These are phyloP conservation scores for Atta texana DNA, from an alignment of 1,140 invertebrate genomes.

Conservation along the genomic window DNA sequence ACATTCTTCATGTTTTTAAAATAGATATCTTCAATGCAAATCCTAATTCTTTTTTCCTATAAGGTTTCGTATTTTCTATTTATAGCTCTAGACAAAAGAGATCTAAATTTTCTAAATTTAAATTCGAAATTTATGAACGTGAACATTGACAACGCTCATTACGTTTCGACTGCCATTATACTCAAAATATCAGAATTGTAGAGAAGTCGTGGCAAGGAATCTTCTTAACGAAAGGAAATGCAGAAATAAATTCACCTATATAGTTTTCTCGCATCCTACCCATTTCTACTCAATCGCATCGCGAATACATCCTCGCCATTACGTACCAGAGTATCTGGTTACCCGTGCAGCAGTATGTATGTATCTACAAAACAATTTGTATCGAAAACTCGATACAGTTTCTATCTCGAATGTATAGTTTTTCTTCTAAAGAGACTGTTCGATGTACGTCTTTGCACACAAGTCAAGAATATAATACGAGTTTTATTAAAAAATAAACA, in stretches of 20 bases:
- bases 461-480: neutral
- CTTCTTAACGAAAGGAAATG: constrained; percentile 44
- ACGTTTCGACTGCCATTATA: constrained; percentile 30
- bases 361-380: constrained; percentile 68
- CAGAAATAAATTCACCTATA: constrained; percentile 71
- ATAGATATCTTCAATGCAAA: neutral
- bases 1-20: neutral
- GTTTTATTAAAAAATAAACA: neutral
- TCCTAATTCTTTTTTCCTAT: neutral
- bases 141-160: neutral
- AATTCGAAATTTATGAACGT: neutral
- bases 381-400: constrained; percentile 31
- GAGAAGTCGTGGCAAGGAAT: constrained; percentile 36
- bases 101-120: neutral
- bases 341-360: constrained; percentile 46
- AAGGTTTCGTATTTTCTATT: neutral
- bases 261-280: constrained; percentile 70
- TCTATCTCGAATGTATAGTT: neutral
- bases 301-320: constrained; percentile 67
- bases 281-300: constrained; percentile 75
- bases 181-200: neutral
- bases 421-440: neutral
- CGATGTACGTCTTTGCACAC: neutral
- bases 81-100: neutral
- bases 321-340: constrained; percentile 66